Base-by-base conservation (phyloP, 92 coral and sea anemone species). In the Scolanthus callimorphus region DNA sequence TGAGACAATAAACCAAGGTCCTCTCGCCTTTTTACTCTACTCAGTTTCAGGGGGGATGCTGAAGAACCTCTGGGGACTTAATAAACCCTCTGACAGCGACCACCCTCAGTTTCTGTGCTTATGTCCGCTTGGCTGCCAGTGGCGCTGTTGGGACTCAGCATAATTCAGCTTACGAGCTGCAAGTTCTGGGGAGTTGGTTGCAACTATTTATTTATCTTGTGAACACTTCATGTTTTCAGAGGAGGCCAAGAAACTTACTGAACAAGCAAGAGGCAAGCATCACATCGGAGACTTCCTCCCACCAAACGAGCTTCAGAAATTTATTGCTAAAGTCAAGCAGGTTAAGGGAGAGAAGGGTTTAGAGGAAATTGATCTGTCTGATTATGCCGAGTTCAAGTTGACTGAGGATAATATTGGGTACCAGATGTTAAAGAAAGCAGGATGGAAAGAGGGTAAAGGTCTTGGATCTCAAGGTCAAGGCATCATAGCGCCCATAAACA, bases 231-330 rank as follows among this genome's bases (percentile, higher is more conserved):
- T 29, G 55, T 20, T 29, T 25, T 1, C 64, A 94, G 99, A 84
- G 1, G 85, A 86, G 70, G 96, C 99, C 12, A 48, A 54, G 17
- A 89, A 94, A 57, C 78, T 94, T 21, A 94, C 99, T 1, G 54
- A 61, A 1, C 78, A 71, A 63, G 86, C 74, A 55, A 84, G 81
- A 71, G 99, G 99, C 17, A 94, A 82, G 37, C 99, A 94, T 39
- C 96, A 88, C 43, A 88, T 94, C 55, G 98, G 98, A 20, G 98
- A 92, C 67, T 92, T 92, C 64, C 90, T 92, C 4, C 98, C 98
- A 6, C 89, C 94, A 1, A 83, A 80, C 20, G 98, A 92, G 59
- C 74, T 92, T 51, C 84, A 92, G 51, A 92, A 88, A 49, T 92
- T 92, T 52, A 60, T 83, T 21, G 91, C 88, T 21, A 92, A 92